Base-by-base conservation (phyloP, 2,797 vertebrate genomes). In the Naso thynnoides region DNA sequence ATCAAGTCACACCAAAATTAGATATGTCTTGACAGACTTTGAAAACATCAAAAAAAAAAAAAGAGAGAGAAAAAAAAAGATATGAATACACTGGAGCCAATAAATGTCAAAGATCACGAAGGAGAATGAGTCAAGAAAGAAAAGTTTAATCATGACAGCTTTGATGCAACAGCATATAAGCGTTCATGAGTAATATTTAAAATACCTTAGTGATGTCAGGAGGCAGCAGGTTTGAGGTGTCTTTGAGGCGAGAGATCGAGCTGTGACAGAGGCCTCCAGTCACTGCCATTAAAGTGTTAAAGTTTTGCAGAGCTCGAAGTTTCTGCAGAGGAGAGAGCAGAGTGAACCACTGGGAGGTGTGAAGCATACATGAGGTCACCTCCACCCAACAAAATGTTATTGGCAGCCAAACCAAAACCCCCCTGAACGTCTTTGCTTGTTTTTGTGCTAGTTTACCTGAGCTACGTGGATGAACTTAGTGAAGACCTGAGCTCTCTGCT, bases 261-360 rank as follows among this genome's bases (percentile, higher is more conserved):
- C 96, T 98, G 81, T 98, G 97, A 83, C 97, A 97, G 5, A 98
- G 93, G 11, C 96, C 96, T 29, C 97, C 97, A 0, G 96, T 97
- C 36, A 98, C 95, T 0, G 97, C 97, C 96, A 98, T 98, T 82
- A 98, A 89, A 26, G 97, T 98, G 94, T 96, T 98, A 87, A 98
- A 98, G 88, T 97, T 98, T 87, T 97, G 96, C 78, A 97, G 87
- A 36, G 92, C 86, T 67, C 91, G 93, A 44, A 98, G 94, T 84
- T 93, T 96, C 97, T 98, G 48, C n/a, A 69, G 70, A 54, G 33
- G 50, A 65, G 26, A 72, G 29, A 72, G 29, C 45, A 71, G 23
- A 71, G 16, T 6, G 23, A 41, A 11, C 19, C 33, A 42, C n/a
- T 11, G 41, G 5, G 58, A n/a, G 27, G 19, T 13, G 33, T 7